A percentile compares a stretch with the other conserved stretches of the same genome.
phyloP scores from a whole-genome alignment of 2,888 invertebrate species.

The Noctua janthina region DNA sequence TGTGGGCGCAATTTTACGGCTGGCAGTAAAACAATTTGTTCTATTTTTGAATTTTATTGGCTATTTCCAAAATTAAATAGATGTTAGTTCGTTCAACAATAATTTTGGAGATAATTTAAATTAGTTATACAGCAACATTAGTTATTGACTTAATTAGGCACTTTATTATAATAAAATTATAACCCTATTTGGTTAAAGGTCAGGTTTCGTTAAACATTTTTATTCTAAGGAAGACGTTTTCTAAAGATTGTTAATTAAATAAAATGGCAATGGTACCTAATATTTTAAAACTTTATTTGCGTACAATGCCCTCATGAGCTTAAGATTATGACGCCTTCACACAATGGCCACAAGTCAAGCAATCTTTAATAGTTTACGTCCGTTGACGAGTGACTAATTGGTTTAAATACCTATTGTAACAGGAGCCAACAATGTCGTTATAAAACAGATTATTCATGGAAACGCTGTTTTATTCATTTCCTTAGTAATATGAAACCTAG shows the following conservation, averaged over 20 bases:
- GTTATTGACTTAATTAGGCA: neutral
- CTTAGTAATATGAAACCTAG: constrained; percentile 7
- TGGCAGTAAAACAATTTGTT: constrained; percentile 61
- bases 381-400: constrained; percentile 50
- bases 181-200: neutral
- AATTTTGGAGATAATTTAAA: neutral
- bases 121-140: neutral
- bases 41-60: constrained; percentile 54
- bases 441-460: constrained; percentile 41
- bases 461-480: constrained; percentile 26
- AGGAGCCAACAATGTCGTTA: constrained; percentile 43
- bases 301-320: constrained; percentile 13
- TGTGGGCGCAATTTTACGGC: constrained; percentile 67
- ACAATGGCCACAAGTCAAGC: constrained; percentile 48
- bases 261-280: too few species aligned
- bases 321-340: constrained; percentile 13
- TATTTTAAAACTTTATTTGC: neutral
- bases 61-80: constrained; percentile 25
- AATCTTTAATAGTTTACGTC: constrained; percentile 44
- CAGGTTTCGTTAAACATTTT: neutral
- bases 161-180: neutral
- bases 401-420: constrained; percentile 53
- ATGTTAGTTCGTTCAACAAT: constrained; percentile 25
- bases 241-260: neutral
- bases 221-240: neutral